These are phyloP conservation scores for Bujurquina vittata DNA, from an alignment of 2,113 vertebrate genomes.

Conservation along the genomic window DNA sequence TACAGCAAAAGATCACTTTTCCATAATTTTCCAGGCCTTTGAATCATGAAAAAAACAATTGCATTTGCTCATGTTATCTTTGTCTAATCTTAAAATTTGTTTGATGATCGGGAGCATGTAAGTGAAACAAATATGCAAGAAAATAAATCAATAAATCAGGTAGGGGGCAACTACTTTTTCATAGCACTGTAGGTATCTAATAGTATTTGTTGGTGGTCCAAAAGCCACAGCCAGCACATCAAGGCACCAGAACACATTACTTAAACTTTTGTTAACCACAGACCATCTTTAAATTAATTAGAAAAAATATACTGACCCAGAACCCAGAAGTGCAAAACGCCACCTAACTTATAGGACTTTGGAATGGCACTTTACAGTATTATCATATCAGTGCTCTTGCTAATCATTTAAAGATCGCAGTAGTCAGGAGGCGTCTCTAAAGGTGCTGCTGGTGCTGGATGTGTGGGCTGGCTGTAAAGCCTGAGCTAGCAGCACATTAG, in stretches of 20 bases:
- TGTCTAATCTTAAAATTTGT: too few species aligned
- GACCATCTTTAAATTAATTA: neutral
- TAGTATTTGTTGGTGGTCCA: neutral
- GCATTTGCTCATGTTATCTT: too few species aligned
- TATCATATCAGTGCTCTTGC: neutral
- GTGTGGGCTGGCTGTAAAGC: conserved; percentile 53
- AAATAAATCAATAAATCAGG: neutral
- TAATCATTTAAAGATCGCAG: conserved; percentile 35
- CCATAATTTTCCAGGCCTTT: too few species aligned
- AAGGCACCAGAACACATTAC: neutral
- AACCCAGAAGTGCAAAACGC: too few species aligned
- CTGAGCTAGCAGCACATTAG: conserved; percentile 58
- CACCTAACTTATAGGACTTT: too few species aligned
- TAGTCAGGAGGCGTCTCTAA: conserved; percentile 39
- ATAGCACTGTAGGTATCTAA: neutral
- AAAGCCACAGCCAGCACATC: neutral
- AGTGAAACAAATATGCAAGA: neutral
- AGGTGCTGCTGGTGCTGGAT: conserved; percentile 31
- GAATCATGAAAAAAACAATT: neutral
- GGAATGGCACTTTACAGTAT: too few species aligned
- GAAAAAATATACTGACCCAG: too few species aligned
- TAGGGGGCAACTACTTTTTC: neutral
- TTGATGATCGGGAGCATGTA: too few species aligned
- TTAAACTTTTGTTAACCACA: neutral
- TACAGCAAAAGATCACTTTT: too few species aligned